phyloP scores from a whole-genome alignment of 2,797 vertebrate species.

The Clarias pachynema region DNA sequence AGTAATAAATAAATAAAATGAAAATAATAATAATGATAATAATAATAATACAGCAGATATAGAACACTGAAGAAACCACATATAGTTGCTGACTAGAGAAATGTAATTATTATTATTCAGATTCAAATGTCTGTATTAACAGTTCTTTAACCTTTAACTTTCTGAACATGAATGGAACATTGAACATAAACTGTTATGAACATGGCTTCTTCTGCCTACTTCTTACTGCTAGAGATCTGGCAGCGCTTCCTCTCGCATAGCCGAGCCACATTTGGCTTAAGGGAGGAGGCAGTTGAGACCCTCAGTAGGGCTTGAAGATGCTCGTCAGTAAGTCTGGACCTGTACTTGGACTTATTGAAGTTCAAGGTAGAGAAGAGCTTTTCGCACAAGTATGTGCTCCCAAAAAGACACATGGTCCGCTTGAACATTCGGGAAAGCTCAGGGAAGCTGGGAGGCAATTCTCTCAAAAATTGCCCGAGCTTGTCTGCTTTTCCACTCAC shows the following conservation, averaged over 20 bases:
- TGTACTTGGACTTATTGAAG: constrained; percentile 46
- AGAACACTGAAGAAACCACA: constrained; percentile 32
- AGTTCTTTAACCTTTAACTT: too few species aligned
- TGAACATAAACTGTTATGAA: too few species aligned
- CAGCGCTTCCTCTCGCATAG: too few species aligned
- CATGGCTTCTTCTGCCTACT: too few species aligned
- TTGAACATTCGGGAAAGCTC: background rate
- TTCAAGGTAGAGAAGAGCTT: constrained; percentile 45
- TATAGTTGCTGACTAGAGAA: constrained; percentile 6
- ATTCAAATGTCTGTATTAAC: too few species aligned
- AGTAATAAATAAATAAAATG: too few species aligned
- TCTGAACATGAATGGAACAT: too few species aligned
- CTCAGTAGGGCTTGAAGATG: constrained; percentile 49
- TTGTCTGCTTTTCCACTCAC: constrained; percentile 33
- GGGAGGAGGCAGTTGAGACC: constrained; percentile 22
- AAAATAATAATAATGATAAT: too few species aligned
- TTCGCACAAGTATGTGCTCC: constrained; percentile 37
- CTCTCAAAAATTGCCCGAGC: constrained; percentile 27
- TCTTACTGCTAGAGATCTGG: too few species aligned
- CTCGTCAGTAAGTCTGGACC: constrained; percentile 4
- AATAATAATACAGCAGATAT: too few species aligned
- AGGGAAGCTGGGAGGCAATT: constrained; percentile 23
- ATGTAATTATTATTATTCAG: too few species aligned
- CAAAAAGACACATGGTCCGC: constrained; percentile 36
- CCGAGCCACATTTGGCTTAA: too few species aligned